Conservation (phyloP, 2,797 vertebrate genomes). For the Hippocampus kuda region DNA sequence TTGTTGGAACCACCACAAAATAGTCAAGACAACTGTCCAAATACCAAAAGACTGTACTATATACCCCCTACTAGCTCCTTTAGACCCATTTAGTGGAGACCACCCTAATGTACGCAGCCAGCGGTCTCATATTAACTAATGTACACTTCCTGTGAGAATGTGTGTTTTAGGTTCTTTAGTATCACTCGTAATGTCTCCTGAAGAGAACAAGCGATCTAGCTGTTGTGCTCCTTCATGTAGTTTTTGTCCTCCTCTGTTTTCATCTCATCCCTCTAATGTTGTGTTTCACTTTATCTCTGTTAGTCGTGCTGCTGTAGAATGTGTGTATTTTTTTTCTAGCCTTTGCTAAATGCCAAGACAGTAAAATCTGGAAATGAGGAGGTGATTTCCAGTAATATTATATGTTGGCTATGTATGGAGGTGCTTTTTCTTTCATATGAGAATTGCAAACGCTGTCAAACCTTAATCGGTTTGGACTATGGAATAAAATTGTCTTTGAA, state of each 20-base stretch:
- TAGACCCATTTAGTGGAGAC: neutral
- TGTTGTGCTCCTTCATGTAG: neutral
- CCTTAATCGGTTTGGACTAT: neutral
- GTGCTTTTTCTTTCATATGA: neutral
- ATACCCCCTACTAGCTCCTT: neutral
- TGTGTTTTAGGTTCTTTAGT: neutral
- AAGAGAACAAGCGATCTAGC: neutral
- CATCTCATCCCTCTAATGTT: neutral
- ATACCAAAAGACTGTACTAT: constrained; percentile 4
- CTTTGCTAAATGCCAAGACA: neutral
- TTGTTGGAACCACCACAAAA: neutral
- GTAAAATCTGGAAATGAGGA: neutral
- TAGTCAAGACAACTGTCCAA: constrained; percentile 1
- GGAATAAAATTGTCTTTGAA: neutral
- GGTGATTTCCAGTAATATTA: neutral
- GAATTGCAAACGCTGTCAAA: neutral
- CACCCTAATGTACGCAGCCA: neutral
- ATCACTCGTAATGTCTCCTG: neutral
- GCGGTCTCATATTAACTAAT: too few species aligned
- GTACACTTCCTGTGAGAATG: too few species aligned
- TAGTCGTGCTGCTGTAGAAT: neutral
- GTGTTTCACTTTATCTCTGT: too few species aligned
- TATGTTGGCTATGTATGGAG: neutral
- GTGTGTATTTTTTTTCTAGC: neutral
- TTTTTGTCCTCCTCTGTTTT: neutral